Evolutionary conservation across 1,140 invertebrate species (phyloP).

Genomic region (Tetranychus urticae): DNA sequence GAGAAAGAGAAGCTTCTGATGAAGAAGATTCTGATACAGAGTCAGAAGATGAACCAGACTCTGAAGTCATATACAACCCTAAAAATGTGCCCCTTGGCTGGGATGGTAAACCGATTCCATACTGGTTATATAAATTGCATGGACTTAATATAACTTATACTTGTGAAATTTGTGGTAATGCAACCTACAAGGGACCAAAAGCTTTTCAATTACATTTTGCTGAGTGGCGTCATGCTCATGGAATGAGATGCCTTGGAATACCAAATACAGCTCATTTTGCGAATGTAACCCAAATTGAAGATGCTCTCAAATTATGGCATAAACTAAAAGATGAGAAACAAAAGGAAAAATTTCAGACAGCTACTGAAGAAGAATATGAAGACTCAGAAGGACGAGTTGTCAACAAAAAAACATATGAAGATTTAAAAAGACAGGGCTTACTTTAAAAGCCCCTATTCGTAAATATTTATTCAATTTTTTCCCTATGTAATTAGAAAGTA

Average conservation of each 20-base stretch:
- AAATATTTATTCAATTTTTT: too few relatives aligned
- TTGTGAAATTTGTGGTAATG: constrained; percentile 99
- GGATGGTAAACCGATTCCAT: constrained; percentile 99
- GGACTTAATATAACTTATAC: constrained; percentile 96
- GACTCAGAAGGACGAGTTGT: constrained; percentile 96
- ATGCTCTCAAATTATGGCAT: constrained; percentile 88
- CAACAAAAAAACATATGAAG: constrained; percentile 91
- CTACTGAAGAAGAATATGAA: constrained; percentile 85
- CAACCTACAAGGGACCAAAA: constrained; percentile 95
- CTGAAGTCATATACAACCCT: constrained; percentile 93
- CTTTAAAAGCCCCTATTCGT: constrained; percentile 20
- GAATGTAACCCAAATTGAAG: constrained; percentile 96
- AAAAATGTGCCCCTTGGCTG: constrained; percentile 96
- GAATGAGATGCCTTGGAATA: constrained; percentile 94
- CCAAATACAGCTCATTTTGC: constrained; percentile 99
- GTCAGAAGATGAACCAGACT: constrained; percentile 41
- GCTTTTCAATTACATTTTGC: constrained; percentile 99
- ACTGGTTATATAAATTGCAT: constrained; percentile 98
- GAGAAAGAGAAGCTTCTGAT: constrained; percentile 75
- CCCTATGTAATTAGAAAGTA: too few relatives aligned
- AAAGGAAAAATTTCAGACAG: constrained; percentile 80
- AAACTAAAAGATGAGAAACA: constrained; percentile 88
- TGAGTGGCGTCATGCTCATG: constrained; percentile 97
- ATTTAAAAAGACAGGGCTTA: constrained; percentile 90
- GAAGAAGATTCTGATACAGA: constrained; percentile 57